A percentile compares a stretch with the other conserved stretches of the same genome.
These are phyloP conservation scores for Synergus umbraculus DNA, from an alignment of 2,888 invertebrate genomes.

Conservation along the genomic window DNA sequence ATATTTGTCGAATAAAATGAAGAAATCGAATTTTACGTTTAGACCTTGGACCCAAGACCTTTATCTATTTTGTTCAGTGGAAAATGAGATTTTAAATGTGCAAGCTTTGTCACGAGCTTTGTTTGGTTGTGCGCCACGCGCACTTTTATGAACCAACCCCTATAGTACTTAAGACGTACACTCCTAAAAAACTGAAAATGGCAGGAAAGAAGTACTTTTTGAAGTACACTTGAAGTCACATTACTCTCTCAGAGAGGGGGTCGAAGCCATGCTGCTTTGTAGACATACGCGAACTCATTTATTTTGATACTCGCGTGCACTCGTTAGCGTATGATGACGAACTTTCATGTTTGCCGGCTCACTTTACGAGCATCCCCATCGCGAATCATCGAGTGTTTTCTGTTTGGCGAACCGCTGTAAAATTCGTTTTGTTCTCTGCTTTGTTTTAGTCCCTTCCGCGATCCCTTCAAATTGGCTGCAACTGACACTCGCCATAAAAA, in stretches of 20 bases:
- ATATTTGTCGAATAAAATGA: no score
- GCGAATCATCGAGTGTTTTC: constrained; percentile 20
- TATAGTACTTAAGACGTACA: not conserved
- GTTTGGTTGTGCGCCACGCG: not conserved
- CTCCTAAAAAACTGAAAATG: not conserved
- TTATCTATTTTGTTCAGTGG: not conserved
- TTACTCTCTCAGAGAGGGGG: not conserved
- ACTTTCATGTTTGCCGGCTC: constrained; percentile 26
- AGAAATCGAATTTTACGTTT: no score
- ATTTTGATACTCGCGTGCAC: constrained; percentile 12
- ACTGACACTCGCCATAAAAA: not conserved
- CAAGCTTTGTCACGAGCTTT: not conserved
- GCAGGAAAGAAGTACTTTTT: not conserved
- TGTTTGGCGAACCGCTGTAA: constrained; percentile 1
- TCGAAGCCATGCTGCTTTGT: not conserved
- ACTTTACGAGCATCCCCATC: constrained; percentile 29
- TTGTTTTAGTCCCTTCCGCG: not conserved
- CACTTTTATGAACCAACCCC: not conserved
- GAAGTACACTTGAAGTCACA: constrained; percentile 3
- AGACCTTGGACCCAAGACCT: no score
- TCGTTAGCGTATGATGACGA: constrained; percentile 19
- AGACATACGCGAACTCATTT: constrained; percentile 9
- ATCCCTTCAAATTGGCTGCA: not conserved
- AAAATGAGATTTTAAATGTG: not conserved
- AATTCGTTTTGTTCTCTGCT: not conserved